These are phyloP conservation scores for Zalophus californianus DNA, from an alignment of 2,797 vertebrate species.

Conservation along the genomic window DNA sequence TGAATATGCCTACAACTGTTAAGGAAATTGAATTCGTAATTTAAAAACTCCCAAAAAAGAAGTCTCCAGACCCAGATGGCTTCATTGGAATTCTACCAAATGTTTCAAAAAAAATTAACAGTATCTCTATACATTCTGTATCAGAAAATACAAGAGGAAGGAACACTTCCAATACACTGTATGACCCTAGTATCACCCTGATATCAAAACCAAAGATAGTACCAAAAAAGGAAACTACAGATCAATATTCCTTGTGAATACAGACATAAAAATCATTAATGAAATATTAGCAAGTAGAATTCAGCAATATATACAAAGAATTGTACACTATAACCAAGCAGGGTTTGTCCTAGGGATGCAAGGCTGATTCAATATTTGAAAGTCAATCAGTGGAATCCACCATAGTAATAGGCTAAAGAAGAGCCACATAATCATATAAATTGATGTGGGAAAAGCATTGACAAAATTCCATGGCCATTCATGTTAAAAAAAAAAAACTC, in stretches of 20 bases:
- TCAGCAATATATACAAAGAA: neutral
- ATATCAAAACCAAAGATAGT: neutral
- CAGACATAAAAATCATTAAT: neutral
- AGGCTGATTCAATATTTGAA: neutral
- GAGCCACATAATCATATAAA: neutral
- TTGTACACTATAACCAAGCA: neutral
- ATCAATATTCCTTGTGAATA: neutral
- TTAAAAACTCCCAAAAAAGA: conserved; percentile 55
- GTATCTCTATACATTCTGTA: neutral
- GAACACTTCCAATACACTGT: neutral
- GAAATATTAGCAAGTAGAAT: neutral
- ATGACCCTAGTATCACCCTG: neutral
- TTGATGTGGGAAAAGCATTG: neutral
- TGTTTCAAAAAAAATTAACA: conserved; percentile 41
- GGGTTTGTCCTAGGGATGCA: neutral
- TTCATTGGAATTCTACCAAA: conserved; percentile 43
- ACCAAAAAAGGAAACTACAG: neutral
- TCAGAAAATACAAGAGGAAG: conserved; percentile 30
- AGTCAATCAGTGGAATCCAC: neutral
- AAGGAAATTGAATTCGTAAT: conserved; percentile 51
- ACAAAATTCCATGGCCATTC: neutral
- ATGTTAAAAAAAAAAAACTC: neutral
- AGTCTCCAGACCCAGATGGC: conserved; percentile 42
- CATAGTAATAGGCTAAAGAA: neutral
- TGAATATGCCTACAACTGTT: conserved; percentile 50